Conservation (phyloP, 2,888 invertebrate genomes). For the Spodoptera exigua region DNA sequence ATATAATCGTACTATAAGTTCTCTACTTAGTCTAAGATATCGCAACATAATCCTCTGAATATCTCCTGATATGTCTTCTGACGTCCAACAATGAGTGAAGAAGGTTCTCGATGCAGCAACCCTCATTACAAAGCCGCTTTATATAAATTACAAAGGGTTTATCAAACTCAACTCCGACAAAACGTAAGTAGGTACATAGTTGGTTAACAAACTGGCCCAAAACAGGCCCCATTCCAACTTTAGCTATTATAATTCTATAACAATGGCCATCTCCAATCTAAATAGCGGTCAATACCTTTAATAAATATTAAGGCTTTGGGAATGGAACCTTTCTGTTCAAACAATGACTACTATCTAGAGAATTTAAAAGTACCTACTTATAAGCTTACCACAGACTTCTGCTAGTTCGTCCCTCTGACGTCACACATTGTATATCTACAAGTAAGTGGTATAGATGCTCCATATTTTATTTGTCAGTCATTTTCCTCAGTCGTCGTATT, state of each 20-base stretch:
- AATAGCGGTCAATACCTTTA: constrained; percentile 65
- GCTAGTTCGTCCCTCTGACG: constrained; percentile 27
- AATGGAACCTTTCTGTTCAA: constrained; percentile 61
- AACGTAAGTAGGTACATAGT: constrained; percentile 53
- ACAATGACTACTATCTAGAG: constrained; percentile 60
- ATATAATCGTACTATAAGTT: too few relatives aligned
- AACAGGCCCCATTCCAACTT: constrained; percentile 60
- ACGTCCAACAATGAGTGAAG: too few relatives aligned
- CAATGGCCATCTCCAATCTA: constrained; percentile 61
- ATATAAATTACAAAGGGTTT: constrained; percentile 24
- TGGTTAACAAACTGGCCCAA: constrained; percentile 53
- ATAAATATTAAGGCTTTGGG: constrained; percentile 63
- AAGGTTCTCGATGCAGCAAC: not conserved
- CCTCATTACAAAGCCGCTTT: not conserved
- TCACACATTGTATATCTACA: constrained; percentile 7
- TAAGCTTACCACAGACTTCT: constrained; percentile 32
- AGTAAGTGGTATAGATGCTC: constrained; percentile 13
- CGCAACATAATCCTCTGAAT: too few relatives aligned
- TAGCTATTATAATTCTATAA: constrained; percentile 63
- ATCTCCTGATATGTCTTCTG: too few relatives aligned
- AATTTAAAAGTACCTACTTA: constrained; percentile 53
- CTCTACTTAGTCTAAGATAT: too few relatives aligned
- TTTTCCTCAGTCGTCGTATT: too few relatives aligned
- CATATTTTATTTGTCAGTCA: constrained; percentile 1
- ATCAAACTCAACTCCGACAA: constrained; percentile 31